Evolutionary conservation across 2,888 invertebrate genomes (phyloP).

Genomic region (Ichneumon xanthorius): DNA sequence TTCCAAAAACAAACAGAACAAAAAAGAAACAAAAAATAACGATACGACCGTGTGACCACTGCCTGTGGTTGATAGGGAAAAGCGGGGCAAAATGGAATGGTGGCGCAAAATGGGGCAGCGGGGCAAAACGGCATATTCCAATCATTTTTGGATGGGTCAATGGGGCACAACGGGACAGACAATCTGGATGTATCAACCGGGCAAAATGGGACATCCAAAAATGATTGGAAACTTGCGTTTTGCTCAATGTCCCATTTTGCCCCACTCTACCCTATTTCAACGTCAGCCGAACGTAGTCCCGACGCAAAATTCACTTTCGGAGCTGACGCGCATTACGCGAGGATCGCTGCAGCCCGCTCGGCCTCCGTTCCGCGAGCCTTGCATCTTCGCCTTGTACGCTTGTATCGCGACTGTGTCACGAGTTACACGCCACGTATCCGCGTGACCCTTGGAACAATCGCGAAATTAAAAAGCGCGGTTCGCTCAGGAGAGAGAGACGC

Average conservation of each 20-base stretch:
- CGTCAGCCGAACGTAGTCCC: slow-evolving; percentile 18
- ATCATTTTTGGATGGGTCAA: no score
- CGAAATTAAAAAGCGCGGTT: slow-evolving; percentile 14
- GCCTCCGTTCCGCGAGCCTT: neutral
- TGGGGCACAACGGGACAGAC: no score
- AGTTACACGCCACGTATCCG: neutral
- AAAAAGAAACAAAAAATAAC: neutral
- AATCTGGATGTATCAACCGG: no score
- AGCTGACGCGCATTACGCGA: slow-evolving; percentile 19
- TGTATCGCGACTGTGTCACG: slow-evolving; percentile 15
- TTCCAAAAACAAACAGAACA: neutral
- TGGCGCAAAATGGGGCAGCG: no score
- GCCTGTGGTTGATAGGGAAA: slow-evolving; percentile 43
- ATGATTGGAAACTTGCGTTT: no score
- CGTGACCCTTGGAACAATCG: slow-evolving; percentile 6
- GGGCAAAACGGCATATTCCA: no score
- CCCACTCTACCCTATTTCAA: slow-evolving; percentile 68
- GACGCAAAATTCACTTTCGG: slow-evolving; percentile 3
- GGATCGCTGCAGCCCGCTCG: slow-evolving; percentile 32
- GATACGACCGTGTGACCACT: slow-evolving; percentile 33
- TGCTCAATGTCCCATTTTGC: no score
- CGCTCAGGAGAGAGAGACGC: neutral
- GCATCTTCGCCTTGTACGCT: slow-evolving; percentile 17
- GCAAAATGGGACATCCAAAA: no score
- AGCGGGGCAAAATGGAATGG: no score